Evolutionary conservation across 2,113 vertebrate genomes (phyloP).

Genomic region (Thalassarche chlororhynchos): DNA sequence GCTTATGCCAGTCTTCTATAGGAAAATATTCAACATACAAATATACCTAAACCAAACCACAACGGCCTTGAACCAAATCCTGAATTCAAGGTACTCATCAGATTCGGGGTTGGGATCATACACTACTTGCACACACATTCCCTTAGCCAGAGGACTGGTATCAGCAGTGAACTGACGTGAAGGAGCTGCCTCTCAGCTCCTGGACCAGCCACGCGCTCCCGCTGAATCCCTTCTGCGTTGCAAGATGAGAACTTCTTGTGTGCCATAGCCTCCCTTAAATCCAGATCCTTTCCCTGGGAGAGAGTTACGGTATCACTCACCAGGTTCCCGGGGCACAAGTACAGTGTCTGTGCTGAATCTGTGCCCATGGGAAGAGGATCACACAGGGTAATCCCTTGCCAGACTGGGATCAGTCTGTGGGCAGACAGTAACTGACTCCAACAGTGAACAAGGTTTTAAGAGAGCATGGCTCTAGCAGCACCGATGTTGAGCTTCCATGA

Average conservation of each 20-base stretch:
- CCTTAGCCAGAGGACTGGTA: neutral
- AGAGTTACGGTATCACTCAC: neutral
- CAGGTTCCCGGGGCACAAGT: neutral
- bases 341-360: neutral
- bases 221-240: neutral
- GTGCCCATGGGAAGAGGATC: neutral
- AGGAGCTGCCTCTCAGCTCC: neutral
- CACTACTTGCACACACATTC: neutral
- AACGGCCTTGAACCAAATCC: neutral
- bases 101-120: neutral
- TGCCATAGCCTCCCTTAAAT: neutral
- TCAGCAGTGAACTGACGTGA: neutral
- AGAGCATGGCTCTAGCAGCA: neutral
- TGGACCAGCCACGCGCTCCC: fast-evolving
- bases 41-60: neutral
- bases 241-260: neutral
- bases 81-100: neutral
- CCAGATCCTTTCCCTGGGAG: neutral
- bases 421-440: neutral
- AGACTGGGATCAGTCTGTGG: neutral
- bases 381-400: neutral
- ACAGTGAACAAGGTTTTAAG: neutral
- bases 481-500: neutral
- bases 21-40: neutral
- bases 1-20: neutral